Base-by-base conservation (phyloP, 2,888 invertebrate genomes). In the Oligia strigilis region DNA sequence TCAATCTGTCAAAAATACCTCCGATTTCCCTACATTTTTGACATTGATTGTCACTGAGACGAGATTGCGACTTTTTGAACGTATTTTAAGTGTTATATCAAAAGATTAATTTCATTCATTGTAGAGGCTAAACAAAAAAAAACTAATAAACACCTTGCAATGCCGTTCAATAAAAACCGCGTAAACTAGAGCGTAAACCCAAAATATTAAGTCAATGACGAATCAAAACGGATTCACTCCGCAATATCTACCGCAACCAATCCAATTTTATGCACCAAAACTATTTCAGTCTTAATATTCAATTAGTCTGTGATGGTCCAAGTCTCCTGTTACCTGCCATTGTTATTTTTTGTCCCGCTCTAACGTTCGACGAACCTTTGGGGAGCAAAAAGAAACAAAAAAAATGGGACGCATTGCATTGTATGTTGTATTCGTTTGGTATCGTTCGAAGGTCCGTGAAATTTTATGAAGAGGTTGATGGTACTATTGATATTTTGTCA, bases 311-410 rank as follows among this genome's bases (percentile, higher is more conserved):
- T 87, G 84, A 82, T 85, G 87, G 85, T 43, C 88, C 90, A 89
- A 89, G 91, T 89, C 90, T 92, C 90, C 89, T 90, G 88, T 92
- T 94, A 95, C 94, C 94, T 95, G 94, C 92, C 87, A 92, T 94
- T 94, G 94, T 94, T 91, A 87, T 89, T 91, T 89, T 92, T 89
- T 84, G 72, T 92, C 90, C 81, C 88, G 78, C 80, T 90, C 88
- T 83, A 83, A 80, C 92, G 85, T 89, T 89, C 88, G 88, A 84
- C 90, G 90, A 91, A 87, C 88, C 88, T 79, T 86, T 67, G 71
- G 69, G 69, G 64, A 40, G 64, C 58, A 85, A 80, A 86, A 88
- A 71, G 40, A 77, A 29, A 66, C 46, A 86, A 85, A 84, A 77
- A 82, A 81, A 80, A 55, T 80, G 76, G 78, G 77, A 80, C 75